Evolutionary conservation across 2,888 invertebrate species (phyloP), one percentile per base, ranked within the genome.

Genomic region (Xestia c-nigrum): DNA sequence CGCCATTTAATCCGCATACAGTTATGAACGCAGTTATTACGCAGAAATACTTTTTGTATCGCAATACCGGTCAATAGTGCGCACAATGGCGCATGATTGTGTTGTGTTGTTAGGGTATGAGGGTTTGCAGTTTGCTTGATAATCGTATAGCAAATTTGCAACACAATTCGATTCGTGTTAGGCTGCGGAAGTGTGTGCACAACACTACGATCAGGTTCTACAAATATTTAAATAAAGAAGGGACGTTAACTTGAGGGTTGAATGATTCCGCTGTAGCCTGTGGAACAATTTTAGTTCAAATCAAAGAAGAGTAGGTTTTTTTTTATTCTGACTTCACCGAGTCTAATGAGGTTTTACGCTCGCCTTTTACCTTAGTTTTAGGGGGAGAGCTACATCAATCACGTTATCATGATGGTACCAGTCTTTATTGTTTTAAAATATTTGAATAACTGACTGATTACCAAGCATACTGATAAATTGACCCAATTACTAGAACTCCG

Each of bases 1-100:
- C 72, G 68, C 84, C 76, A 86, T 86, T 86, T 80, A 86, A 68
- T 78, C 74, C 63, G 63, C 57, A 59, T 70, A 88, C 76, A 67
- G 76, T 84, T 76, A 74, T 46, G 61, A 72, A 61, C 46, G 3
- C 67, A 74, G 66, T 83, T 74, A 69, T 84, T 78, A 78, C 73
- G 80, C 46, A 66, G 83, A 78, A 77, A 72, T 70, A 55, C 63
- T 76, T 81, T 80, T 87, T 79, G 55, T 83, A 71, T 66, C 64
- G 78, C 75, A 77, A 87, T 63, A 52, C 65, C 57, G 78, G 70
- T 75, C 80, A 88, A 80, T 80, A 74, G 65, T 72, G 67, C 31
- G 52, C 83, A 83, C 76, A 83, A 78, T 74, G 61, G 76, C 65
- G 65, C 67, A 63, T 72, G 68, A 76, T 84, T 86, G 69, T 86